phyloP scores from a whole-genome alignment of 2,888 invertebrate species.

The Boloria euphrosyne region DNA sequence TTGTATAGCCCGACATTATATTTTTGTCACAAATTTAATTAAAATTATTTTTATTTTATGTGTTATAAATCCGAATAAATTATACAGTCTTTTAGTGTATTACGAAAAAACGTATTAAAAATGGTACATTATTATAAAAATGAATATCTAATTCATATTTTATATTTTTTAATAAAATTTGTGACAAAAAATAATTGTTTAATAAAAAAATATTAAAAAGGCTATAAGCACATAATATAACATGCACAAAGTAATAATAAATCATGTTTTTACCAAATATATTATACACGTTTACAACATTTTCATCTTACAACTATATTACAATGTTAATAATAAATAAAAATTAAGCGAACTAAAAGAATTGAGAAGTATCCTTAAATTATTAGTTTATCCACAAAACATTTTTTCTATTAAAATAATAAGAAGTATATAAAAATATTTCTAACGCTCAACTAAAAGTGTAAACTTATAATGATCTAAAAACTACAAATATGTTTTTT shows the following conservation, averaged over 20 bases:
- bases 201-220: background rate
- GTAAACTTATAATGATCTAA: slow-evolving; percentile 37
- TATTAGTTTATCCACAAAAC: slow-evolving; percentile 27
- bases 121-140: background rate
- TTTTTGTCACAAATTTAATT: slow-evolving; percentile 14
- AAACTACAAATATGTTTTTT: background rate
- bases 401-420: slow-evolving; percentile 53
- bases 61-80: background rate
- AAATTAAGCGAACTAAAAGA: slow-evolving; percentile 42
- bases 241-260: no score
- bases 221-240: no score
- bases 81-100: slow-evolving; percentile 6
- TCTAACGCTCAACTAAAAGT: slow-evolving; percentile 18
- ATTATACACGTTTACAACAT: slow-evolving; percentile 16
- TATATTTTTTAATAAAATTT: background rate
- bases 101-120: slow-evolving; percentile 11
- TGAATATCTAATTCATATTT: background rate
- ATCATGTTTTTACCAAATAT: background rate
- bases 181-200: slow-evolving; percentile 1
- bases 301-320: slow-evolving; percentile 23
- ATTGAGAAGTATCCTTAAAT: slow-evolving; percentile 35
- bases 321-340: slow-evolving; percentile 33
- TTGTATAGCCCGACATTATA: background rate
- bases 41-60: background rate
- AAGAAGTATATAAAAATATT: slow-evolving; percentile 30